Evolutionary conservation across 2,797 vertebrate species (phyloP).

Genomic region (Microtus obscurus): DNA sequence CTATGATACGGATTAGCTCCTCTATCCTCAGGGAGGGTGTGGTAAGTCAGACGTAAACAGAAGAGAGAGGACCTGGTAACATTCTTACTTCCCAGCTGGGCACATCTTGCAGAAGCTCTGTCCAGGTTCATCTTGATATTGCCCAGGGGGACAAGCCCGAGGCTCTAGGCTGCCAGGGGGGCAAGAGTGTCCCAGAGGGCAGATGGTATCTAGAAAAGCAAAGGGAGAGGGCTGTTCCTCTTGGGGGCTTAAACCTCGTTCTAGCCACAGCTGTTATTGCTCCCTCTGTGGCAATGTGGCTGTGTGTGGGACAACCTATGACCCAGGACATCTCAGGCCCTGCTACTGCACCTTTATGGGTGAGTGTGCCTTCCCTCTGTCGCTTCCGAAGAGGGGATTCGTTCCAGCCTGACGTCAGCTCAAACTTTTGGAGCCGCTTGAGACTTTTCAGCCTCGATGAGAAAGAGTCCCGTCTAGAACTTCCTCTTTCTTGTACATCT

Average conservation of each 20-base stretch:
- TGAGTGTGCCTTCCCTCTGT: neutral
- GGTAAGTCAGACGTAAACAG: neutral
- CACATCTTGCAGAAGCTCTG: constrained; percentile 87
- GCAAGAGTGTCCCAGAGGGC: constrained; percentile 92
- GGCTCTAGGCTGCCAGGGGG: constrained; percentile 90
- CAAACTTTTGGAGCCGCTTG: rapidly evolving
- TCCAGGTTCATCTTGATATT: constrained; percentile 91
- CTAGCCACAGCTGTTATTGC: neutral
- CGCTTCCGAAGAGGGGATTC: neutral
- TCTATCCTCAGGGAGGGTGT: neutral
- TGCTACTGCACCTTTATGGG: no score
- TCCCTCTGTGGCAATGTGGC: neutral
- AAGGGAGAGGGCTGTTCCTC: neutral
- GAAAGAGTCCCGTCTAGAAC: neutral
- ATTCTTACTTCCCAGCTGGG: constrained; percentile 85
- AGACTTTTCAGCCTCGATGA: neutral
- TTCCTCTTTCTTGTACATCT: neutral
- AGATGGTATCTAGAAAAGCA: constrained; percentile 84
- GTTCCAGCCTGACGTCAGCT: neutral
- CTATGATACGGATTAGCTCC: neutral
- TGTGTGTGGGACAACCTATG: neutral
- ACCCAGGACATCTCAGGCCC: neutral
- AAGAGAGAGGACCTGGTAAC: neutral
- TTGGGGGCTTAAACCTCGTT: neutral
- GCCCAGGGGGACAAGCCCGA: constrained; percentile 89